These are phyloP conservation scores for Electrona antarctica DNA, from an alignment of 2,113 vertebrate genomes.

Conservation along the genomic window DNA sequence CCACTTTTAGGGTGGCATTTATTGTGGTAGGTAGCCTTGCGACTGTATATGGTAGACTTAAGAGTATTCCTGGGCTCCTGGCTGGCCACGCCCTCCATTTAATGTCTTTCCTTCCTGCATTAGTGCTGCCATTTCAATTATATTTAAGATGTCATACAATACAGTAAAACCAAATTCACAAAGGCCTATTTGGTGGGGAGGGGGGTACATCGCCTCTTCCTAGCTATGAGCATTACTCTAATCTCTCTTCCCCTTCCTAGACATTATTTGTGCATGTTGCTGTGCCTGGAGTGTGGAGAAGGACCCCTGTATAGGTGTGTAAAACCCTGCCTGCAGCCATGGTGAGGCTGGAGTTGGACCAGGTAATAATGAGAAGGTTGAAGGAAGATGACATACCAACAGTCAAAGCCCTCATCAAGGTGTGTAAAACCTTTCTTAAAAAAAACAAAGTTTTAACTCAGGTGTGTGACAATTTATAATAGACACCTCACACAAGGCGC, in stretches of 20 bases:
- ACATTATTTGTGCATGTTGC: constrained; percentile 22
- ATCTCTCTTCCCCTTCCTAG: too few relatives aligned
- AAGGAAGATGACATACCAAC: constrained; percentile 78
- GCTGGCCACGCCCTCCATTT: too few relatives aligned
- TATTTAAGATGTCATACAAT: too few relatives aligned
- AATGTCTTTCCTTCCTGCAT: too few relatives aligned
- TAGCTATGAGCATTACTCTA: neutral
- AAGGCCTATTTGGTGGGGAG: too few relatives aligned
- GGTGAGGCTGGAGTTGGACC: constrained; percentile 78
- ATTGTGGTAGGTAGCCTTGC: too few relatives aligned
- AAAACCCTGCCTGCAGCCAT: constrained; percentile 50
- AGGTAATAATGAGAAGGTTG: constrained; percentile 79
- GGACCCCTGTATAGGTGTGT: constrained; percentile 16
- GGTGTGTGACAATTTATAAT: neutral
- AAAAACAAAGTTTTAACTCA: neutral
- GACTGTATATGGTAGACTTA: too few relatives aligned
- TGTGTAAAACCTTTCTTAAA: constrained; percentile 28
- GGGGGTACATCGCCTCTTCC: neutral
- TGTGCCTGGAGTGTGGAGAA: neutral
- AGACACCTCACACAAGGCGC: too few relatives aligned
- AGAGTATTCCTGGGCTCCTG: too few relatives aligned
- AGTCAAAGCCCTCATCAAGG: constrained; percentile 82
- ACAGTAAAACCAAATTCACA: too few relatives aligned
- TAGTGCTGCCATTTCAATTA: too few relatives aligned
- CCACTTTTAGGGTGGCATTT: too few relatives aligned